Percentiles rank a stretch among this genome's conserved stretches.
phyloP scores from a whole-genome alignment of 2,888 invertebrate species.

The Ypsolopha sequella region DNA sequence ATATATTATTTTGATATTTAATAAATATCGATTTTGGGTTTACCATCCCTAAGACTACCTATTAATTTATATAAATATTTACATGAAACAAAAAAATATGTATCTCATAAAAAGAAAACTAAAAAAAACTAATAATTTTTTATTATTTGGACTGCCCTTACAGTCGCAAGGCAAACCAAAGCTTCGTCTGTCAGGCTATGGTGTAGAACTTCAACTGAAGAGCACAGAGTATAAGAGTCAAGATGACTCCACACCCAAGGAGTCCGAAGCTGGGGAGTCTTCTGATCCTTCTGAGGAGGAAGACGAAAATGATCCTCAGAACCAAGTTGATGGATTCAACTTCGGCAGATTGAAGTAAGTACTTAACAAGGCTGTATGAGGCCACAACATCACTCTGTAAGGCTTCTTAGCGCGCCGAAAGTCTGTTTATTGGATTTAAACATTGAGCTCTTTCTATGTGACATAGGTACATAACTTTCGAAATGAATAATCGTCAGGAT shows the following conservation, averaged over 20 bases:
- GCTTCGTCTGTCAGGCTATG: constrained; percentile 94
- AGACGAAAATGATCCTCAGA: constrained; percentile 74
- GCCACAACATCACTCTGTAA: too few relatives aligned
- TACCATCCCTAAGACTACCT: neutral
- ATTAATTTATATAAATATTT: neutral
- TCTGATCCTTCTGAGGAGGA: constrained; percentile 55
- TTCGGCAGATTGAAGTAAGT: constrained; percentile 87
- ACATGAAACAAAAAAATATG: too few relatives aligned
- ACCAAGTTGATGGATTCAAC: constrained; percentile 88
- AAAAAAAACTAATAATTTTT: constrained; percentile 1
- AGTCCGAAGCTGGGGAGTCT: constrained; percentile 61
- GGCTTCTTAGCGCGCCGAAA: too few relatives aligned
- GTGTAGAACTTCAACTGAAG: constrained; percentile 98
- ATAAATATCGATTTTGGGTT: neutral
- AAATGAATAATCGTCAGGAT: neutral
- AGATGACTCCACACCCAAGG: constrained; percentile 86
- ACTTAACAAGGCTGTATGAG: neutral
- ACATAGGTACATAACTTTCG: neutral
- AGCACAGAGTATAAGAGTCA: constrained; percentile 99
- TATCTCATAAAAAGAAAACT: neutral
- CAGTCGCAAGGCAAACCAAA: constrained; percentile 52
- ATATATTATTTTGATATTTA: neutral
- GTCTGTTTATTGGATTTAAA: neutral
- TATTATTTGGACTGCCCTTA: too few relatives aligned
- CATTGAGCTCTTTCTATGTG: too few relatives aligned